phyloP scores from a whole-genome alignment of 2,888 invertebrate species.

The Nesidiocoris tenuis region DNA sequence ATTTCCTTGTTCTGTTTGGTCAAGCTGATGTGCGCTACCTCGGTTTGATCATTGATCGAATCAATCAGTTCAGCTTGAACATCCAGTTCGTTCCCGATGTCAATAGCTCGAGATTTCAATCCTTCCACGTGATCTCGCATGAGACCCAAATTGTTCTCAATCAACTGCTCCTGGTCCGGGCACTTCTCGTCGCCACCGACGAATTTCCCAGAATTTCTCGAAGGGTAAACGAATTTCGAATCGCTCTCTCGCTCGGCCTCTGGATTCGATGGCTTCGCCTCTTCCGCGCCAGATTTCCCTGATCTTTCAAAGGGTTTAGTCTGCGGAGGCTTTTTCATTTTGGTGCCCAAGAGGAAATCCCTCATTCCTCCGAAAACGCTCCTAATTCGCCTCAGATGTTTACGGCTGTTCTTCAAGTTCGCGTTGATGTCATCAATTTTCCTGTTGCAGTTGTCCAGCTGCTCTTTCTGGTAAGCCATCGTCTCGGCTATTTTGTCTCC shows the following conservation, averaged over 20 bases:
- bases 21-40: constrained; percentile 15
- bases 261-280: not conserved
- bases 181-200: not conserved
- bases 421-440: constrained; percentile 19
- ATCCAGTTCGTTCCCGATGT: constrained; percentile 27
- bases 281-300: no score
- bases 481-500: constrained; percentile 13
- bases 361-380: constrained; percentile 28
- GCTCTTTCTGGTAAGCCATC: constrained; percentile 22
- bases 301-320: constrained; percentile 12
- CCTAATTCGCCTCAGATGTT: constrained; percentile 23
- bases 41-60: constrained; percentile 14
- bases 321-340: constrained; percentile 3
- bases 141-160: constrained; percentile 9
- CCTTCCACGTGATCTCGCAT: constrained; percentile 13
- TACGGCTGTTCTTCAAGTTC: constrained; percentile 30
- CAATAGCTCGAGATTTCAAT: constrained; percentile 20
- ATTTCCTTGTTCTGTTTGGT: constrained; percentile 34
- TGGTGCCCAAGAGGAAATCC: constrained; percentile 26
- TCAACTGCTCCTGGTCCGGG: not conserved
- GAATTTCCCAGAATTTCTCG: not conserved
- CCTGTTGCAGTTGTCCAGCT: constrained; percentile 18
- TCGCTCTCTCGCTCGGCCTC: not conserved
- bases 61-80: constrained; percentile 11
- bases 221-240: not conserved